Percentiles rank a stretch among this genome's conserved stretches.
These are phyloP conservation scores for Athalia circularis DNA, from an alignment of 2,888 invertebrate species.

Conservation along the genomic window DNA sequence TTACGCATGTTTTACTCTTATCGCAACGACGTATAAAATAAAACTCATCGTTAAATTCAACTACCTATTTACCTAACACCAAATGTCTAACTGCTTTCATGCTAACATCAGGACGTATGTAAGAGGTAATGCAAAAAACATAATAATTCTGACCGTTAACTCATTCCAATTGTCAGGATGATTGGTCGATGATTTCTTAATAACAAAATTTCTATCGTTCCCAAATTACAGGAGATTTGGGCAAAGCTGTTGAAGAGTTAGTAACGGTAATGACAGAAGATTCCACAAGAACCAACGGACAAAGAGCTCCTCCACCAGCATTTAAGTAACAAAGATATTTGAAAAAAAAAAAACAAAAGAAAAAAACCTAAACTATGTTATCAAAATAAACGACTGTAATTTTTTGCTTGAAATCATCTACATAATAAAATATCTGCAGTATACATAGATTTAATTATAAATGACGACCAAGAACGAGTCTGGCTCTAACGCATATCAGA, in stretches of 20 bases:
- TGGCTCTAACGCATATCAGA: conserved; percentile 73
- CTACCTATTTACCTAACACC: not conserved
- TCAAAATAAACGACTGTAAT: conserved; percentile 32
- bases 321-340: conserved; percentile 62
- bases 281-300: conserved; percentile 65
- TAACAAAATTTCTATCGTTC: not conserved
- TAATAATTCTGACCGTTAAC: too few relatives aligned
- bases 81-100: conserved; percentile 54
- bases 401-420: conserved; percentile 40
- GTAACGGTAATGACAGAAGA: conserved; percentile 94
- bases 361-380: conserved; percentile 42
- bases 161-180: not conserved
- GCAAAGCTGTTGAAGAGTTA: conserved; percentile 90
- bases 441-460: conserved; percentile 46
- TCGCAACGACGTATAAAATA: not conserved
- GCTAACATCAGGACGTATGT: conserved; percentile 72
- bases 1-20: not conserved
- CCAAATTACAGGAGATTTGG: conserved; percentile 83
- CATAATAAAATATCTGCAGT: conserved; percentile 30
- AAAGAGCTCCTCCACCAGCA: conserved; percentile 68
- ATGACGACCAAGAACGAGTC: conserved; percentile 70
- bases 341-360: conserved; percentile 34
- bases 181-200: not conserved
- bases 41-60: not conserved
- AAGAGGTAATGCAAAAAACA: conserved; percentile 63